Base-by-base conservation (phyloP, 1,140 invertebrate genomes). In the Orius laevigatus region DNA sequence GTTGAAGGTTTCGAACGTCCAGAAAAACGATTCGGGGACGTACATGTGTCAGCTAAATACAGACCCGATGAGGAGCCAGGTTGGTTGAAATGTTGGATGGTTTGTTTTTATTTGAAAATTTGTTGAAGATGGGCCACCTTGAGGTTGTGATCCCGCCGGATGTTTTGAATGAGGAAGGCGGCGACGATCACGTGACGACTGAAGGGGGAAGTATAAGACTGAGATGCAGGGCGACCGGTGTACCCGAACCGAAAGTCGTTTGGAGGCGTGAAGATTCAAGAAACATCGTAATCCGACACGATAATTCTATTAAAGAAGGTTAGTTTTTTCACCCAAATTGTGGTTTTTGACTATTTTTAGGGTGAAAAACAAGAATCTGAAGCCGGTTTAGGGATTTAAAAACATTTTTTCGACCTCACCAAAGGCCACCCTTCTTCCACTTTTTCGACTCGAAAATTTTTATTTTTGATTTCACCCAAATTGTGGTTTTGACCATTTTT, bases 21-120 rank as follows among this genome's bases (percentile, higher is more conserved):
- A 88, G 63, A 78, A 82, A 57, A 85, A 85, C 60, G 87, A 91
- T 64, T 82, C 80, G 1, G 86, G 84, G 46, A 83, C 78, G 16
- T 90, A 88, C 63, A 87, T 88, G 82, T 91, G 86, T 63, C 87
- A 91, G 66, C 79, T 92, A 55, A 91, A 91, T 63, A 90, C 86
- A 3, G 84, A 88, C 59, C 87, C 87, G 4, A 89, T 89, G 84
- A 75, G 78, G 58, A 83, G 79, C 64, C 84, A 87, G 74, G 84
- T 89, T 66, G 32, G 8, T 42, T 12, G 10, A 5, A 43, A 5
- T 4, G 5, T 43, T 43, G 5, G 8, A 6, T 41, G 8, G 39
- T 6, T 34, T 38, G 10, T 38, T 38, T 38, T 38, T n/a, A 3
- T n/a, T 12, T 38, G 3, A 38, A 38, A 4, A 38, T 47, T 53